Percentiles rank a stretch among this genome's conserved stretches.
phyloP scores from a whole-genome alignment of 2,888 invertebrate genomes.

The Aleiodes leptofemur region DNA sequence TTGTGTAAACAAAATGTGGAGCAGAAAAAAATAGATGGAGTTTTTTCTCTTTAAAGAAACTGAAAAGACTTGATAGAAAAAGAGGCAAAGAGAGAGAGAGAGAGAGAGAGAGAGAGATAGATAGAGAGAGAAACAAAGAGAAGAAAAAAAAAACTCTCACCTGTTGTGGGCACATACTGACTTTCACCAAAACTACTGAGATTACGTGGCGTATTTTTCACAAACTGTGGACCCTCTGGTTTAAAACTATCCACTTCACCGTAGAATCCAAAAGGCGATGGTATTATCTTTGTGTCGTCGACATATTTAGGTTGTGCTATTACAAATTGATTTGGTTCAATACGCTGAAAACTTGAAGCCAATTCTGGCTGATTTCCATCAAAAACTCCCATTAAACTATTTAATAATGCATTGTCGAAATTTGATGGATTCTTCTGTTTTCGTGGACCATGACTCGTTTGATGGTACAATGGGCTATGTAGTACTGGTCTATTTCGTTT shows the following conservation, averaged over 20 bases:
- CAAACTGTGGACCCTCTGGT: not conserved
- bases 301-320: constrained; percentile 58
- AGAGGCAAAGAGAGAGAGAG: constrained; percentile 4
- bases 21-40: constrained; percentile 16
- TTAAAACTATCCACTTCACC: not conserved
- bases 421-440: constrained; percentile 30
- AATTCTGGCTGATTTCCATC: constrained; percentile 42
- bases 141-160: constrained; percentile 29
- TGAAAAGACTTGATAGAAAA: constrained; percentile 27
- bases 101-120: not conserved
- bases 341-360: constrained; percentile 52
- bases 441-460: not conserved
- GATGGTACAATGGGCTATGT: not conserved
- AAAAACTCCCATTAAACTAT: constrained; percentile 52
- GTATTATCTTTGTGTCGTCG: constrained; percentile 58
- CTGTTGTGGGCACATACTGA: constrained; percentile 28
- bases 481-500: constrained; percentile 3
- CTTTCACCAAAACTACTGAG: constrained; percentile 32
- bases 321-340: constrained; percentile 55
- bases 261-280: constrained; percentile 48
- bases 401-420: constrained; percentile 46
- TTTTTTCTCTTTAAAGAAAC: constrained; percentile 2
- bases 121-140: not conserved
- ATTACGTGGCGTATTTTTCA: constrained; percentile 14
- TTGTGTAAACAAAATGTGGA: not conserved